These are phyloP conservation scores for Gnatocerus cornutus DNA, from an alignment of 2,888 invertebrate genomes.

Conservation along the genomic window DNA sequence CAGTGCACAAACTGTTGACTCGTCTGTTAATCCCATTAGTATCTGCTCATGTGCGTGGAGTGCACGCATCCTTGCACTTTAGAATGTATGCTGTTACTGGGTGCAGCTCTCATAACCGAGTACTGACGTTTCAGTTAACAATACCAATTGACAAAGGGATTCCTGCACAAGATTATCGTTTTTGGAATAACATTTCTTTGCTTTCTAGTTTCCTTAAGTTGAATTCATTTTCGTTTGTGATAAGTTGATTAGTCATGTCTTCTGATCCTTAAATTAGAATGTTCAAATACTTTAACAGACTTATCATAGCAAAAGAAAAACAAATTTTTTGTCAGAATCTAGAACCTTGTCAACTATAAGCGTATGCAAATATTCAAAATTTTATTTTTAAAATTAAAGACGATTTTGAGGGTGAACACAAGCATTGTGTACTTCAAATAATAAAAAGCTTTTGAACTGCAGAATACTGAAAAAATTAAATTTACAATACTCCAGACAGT, in stretches of 20 bases:
- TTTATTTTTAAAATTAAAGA: no score
- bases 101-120: conserved; percentile 9
- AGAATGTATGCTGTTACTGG: conserved; percentile 12
- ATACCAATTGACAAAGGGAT: not conserved
- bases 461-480: no score
- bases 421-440: no score
- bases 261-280: conserved; percentile 2
- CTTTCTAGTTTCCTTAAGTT: not conserved
- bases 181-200: not conserved
- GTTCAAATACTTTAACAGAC: not conserved
- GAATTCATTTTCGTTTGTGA: not conserved
- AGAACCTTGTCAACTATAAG: no score
- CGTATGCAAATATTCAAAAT: no score
- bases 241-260: not conserved
- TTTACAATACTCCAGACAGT: no score
- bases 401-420: no score
- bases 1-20: conserved; percentile 1
- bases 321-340: no score
- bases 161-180: not conserved
- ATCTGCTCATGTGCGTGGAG: conserved; percentile 10
- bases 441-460: no score
- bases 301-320: not conserved
- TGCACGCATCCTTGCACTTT: conserved; percentile 20
- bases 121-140: conserved; percentile 6
- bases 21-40: not conserved